phyloP scores from a whole-genome alignment of 2,797 vertebrate genomes.

The Champsocephalus gunnari region DNA sequence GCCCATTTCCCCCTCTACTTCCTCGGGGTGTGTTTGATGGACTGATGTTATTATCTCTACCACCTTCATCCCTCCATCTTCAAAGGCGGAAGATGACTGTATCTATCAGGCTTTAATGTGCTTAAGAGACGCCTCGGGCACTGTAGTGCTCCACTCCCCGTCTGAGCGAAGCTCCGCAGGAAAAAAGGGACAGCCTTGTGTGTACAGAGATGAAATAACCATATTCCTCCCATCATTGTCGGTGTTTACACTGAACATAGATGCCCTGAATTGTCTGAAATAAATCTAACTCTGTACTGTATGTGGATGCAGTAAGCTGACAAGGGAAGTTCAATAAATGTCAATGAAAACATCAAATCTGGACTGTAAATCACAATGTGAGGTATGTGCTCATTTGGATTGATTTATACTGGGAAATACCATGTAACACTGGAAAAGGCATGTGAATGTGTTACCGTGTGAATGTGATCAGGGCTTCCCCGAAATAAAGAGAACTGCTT shows the following conservation, averaged over 20 bases:
- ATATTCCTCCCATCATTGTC: constrained; percentile 43
- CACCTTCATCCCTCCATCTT: constrained; percentile 63
- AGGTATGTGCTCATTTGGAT: background rate
- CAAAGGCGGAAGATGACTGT: constrained; percentile 64
- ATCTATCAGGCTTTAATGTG: constrained; percentile 63
- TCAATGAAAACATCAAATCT: background rate
- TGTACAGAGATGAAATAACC: constrained; percentile 37
- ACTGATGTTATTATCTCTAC: constrained; percentile 75
- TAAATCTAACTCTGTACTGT: constrained; percentile 8
- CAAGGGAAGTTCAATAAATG: constrained; percentile 30
- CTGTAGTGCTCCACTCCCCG: constrained; percentile 40
- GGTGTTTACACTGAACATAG: constrained; percentile 9
- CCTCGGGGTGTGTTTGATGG: constrained; percentile 64
- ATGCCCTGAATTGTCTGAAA: constrained; percentile 7
- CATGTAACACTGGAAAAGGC: background rate
- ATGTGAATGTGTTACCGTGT: too few relatives aligned
- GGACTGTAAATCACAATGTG: constrained; percentile 3
- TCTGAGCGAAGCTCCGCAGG: constrained; percentile 20
- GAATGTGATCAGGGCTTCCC: too few relatives aligned
- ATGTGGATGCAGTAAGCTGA: background rate
- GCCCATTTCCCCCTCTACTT: constrained; percentile 21
- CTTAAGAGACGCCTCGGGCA: constrained; percentile 64
- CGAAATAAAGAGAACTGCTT: too few relatives aligned
- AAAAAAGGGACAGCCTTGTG: constrained; percentile 14
- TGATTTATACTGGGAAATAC: constrained; percentile 9